phyloP scores from a whole-genome alignment of 2,113 vertebrate species.

The Aepyceros melampus region DNA sequence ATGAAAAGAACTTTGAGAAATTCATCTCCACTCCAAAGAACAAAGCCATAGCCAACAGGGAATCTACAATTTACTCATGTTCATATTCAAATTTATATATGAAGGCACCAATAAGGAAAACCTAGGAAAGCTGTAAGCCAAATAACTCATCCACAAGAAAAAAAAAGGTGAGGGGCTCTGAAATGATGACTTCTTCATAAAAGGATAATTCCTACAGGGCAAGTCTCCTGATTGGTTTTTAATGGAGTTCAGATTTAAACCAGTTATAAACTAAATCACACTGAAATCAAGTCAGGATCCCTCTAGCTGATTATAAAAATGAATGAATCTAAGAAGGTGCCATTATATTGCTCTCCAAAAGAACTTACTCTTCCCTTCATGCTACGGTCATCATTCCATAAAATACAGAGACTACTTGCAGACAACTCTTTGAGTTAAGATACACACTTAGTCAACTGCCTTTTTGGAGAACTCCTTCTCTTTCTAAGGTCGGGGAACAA shows the following conservation, averaged over 20 bases:
- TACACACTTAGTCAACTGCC: background rate
- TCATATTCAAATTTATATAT: constrained; percentile 55
- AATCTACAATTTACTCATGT: constrained; percentile 56
- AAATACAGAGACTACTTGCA: background rate
- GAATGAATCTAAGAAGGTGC: constrained; percentile 3
- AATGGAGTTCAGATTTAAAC: constrained; percentile 40
- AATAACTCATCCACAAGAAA: constrained; percentile 50
- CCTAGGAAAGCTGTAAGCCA: constrained; percentile 52
- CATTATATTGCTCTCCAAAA: background rate
- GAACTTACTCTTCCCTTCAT: background rate
- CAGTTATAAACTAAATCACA: constrained; percentile 58
- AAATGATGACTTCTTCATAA: constrained; percentile 63
- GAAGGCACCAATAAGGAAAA: constrained; percentile 25
- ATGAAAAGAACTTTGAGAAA: constrained; percentile 48
- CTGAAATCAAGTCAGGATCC: constrained; percentile 59
- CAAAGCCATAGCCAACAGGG: constrained; percentile 34
- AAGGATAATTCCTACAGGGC: constrained; percentile 67
- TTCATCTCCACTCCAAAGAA: constrained; percentile 24
- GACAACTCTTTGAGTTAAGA: background rate
- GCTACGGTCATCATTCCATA: background rate
- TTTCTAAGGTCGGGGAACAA: background rate
- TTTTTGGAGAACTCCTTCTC: background rate
- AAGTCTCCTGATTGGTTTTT: constrained; percentile 57
- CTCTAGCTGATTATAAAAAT: constrained; percentile 9
- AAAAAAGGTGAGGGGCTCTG: background rate